Conservation (phyloP, 2,113 vertebrate species). For the Chiloscyllium plagiosum region DNA sequence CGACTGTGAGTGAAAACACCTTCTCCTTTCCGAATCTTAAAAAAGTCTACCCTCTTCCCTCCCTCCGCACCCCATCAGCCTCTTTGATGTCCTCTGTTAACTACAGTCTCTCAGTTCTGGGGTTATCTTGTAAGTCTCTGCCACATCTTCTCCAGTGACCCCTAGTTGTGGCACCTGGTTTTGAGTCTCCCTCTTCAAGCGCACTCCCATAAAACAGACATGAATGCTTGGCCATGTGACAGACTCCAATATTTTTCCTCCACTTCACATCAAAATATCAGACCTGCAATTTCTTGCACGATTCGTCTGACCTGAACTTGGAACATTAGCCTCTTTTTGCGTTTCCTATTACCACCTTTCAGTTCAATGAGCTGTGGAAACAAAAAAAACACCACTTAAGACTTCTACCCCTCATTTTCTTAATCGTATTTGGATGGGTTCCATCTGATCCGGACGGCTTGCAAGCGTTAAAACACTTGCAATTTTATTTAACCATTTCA, state of each 20-base stretch:
- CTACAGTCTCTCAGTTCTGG: not conserved
- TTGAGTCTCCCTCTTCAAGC: too few species aligned
- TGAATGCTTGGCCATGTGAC: not conserved
- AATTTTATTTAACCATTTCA: not conserved
- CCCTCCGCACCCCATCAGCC: too few species aligned
- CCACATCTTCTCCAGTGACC: too few species aligned
- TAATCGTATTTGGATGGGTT: not conserved
- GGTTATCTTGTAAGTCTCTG: not conserved
- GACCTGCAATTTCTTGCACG: not conserved
- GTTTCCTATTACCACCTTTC: not conserved
- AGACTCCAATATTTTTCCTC: not conserved
- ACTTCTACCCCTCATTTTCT: not conserved
- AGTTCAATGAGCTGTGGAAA: not conserved
- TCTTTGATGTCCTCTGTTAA: too few species aligned
- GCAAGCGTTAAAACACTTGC: not conserved
- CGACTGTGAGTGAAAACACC: too few species aligned
- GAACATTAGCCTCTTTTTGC: not conserved
- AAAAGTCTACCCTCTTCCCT: not conserved
- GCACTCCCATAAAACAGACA: not conserved
- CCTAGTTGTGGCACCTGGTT: not conserved
- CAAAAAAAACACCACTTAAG: not conserved
- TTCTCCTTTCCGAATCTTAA: not conserved
- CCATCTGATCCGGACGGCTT: too few species aligned
- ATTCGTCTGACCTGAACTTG: not conserved
- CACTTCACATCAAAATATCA: not conserved